Conservation (phyloP, 2,113 vertebrate genomes). For the Tenebrosternarchus preto region DNA sequence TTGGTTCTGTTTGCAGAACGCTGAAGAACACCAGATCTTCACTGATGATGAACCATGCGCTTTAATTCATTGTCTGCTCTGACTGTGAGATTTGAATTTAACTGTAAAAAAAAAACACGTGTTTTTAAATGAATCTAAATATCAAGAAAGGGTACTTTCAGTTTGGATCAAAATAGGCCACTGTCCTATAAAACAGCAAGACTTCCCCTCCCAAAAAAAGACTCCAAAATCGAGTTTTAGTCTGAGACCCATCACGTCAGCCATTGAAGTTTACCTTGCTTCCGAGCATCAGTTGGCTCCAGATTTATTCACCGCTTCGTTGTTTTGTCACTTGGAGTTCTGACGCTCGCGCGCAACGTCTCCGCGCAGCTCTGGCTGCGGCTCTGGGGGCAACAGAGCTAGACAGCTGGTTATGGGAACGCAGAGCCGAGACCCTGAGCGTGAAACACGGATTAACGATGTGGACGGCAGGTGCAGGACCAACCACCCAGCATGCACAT, state of each 20-base stretch:
- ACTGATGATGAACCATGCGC: too few species aligned
- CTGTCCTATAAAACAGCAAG: too few species aligned
- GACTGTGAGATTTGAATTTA: too few species aligned
- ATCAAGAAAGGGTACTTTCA: neutral
- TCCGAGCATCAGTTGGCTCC: constrained; percentile 5
- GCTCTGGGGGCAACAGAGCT: constrained; percentile 15
- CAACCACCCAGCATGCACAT: neutral
- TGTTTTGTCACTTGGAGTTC: neutral
- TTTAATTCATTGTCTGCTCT: too few species aligned
- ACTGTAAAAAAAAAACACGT: too few species aligned
- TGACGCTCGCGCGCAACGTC: neutral
- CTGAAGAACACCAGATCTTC: neutral
- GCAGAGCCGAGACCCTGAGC: constrained; percentile 38
- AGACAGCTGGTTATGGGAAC: constrained; percentile 46
- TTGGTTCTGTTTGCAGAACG: neutral
- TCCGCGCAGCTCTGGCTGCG: constrained; percentile 12
- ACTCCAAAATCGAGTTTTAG: constrained; percentile 1
- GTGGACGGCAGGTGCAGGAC: constrained; percentile 47
- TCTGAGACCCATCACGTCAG: neutral
- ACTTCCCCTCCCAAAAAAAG: neutral
- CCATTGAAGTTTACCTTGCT: neutral
- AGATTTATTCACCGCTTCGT: constrained; percentile 13
- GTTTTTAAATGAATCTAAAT: too few species aligned
- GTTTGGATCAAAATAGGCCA: neutral
- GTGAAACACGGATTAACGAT: constrained; percentile 49